Base-by-base conservation (phyloP, 2,888 invertebrate species). In the Antheraea yamamai region DNA sequence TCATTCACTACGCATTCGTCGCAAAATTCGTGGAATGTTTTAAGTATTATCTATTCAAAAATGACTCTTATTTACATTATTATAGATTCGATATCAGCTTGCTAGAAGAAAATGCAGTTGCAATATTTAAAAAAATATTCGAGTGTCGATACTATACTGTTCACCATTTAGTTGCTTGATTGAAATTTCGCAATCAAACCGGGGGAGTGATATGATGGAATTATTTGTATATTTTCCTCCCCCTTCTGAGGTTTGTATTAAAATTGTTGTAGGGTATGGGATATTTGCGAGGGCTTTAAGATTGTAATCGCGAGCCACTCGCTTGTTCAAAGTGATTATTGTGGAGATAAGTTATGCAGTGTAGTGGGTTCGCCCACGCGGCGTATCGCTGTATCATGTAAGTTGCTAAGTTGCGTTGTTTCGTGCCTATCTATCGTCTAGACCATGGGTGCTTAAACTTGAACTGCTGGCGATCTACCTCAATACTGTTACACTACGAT, bases 161-260 rank as follows among this genome's bases (percentile, higher is more conserved):
- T 90, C 86, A 92, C 94, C 93, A 93, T 94, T 94, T 94, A 93
- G 92, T 90, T 87, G 90, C 88, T 91, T 94, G 94, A 95, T 94
- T 94, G 94, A 94, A 95, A 94, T 94, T 94, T 95, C 81, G 94
- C 94, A 94, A 94, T 94, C 93, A 94, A 39, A 92, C 92, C 90
- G 89, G 93, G 93, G 93, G 92, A 90, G 91, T 86, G 85, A 82
- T 88, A 90, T 92, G 92, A 93, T 93, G 91, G 91, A 94, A 94
- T 95, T 94, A 94, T 94, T 92, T 88, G 88, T 92, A 89, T 94
- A 93, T 90, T 92, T 92, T 94, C 93, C 92, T 89, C 55, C 89
- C 90, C 88, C 85, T 84, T 84, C 84, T 83, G 89, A 91, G 89
- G 89, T 91, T 64, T 91, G 89, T 91, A 89, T 92, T 91, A 92